phyloP scores from a whole-genome alignment of 2,888 invertebrate species.

The Watsonalla binaria region DNA sequence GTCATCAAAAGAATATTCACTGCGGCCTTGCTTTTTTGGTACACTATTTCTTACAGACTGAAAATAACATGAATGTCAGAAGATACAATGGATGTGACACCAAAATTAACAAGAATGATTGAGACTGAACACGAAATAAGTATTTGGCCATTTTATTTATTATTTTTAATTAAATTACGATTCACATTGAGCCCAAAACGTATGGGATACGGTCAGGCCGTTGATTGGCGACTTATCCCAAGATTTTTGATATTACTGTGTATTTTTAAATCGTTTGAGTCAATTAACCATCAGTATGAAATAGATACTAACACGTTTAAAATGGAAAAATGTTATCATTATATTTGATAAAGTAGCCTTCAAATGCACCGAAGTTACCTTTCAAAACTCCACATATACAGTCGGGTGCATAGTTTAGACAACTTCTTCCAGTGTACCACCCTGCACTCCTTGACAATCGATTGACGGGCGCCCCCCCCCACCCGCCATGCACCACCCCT shows the following conservation, averaged over 20 bases:
- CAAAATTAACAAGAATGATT: too few relatives aligned
- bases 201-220: too few relatives aligned
- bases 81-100: neutral
- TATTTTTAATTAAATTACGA: too few relatives aligned
- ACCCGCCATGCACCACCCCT: constrained; percentile 32
- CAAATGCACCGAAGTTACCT: neutral
- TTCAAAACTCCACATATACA: neutral
- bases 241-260: too few relatives aligned
- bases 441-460: constrained; percentile 76
- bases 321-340: too few relatives aligned
- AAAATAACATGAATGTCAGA: neutral
- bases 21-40: constrained; percentile 7
- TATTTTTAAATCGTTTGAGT: too few relatives aligned
- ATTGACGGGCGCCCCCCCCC: constrained; percentile 73
- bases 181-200: too few relatives aligned
- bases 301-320: too few relatives aligned
- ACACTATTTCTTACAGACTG: constrained; percentile 4
- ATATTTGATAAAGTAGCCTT: neutral
- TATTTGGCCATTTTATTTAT: too few relatives aligned
- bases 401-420: neutral
- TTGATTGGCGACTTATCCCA: too few relatives aligned
- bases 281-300: too few relatives aligned
- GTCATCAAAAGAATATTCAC: constrained; percentile 35
- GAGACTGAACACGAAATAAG: too few relatives aligned
- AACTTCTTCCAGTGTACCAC: constrained; percentile 15